Percentiles rank a stretch among this genome's conserved stretches.
Evolutionary conservation across 2,797 vertebrate genomes (phyloP).

Genomic region (Coranthus polyacanthus): DNA sequence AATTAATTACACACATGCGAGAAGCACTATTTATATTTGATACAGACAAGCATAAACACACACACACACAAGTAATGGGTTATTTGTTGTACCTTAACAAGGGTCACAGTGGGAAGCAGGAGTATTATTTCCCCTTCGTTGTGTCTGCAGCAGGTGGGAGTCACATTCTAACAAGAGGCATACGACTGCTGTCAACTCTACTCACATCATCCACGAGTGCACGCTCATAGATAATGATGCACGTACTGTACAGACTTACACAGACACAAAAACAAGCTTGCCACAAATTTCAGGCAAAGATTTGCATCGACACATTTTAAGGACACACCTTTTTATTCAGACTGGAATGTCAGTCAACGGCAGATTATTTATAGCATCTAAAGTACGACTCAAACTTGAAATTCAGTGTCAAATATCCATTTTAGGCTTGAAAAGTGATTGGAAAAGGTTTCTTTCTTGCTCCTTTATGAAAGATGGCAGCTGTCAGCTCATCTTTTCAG

Average conservation of each 20-base stretch:
- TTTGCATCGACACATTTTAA: too few species aligned
- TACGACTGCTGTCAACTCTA: slow-evolving; percentile 28
- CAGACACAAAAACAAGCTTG: slow-evolving; percentile 4
- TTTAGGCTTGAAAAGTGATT: neutral
- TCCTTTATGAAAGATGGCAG: neutral
- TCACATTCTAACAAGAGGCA: slow-evolving; percentile 32
- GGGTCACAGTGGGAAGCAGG: slow-evolving; percentile 26
- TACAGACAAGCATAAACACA: neutral
- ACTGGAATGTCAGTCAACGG: too few species aligned
- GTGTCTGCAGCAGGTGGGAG: slow-evolving; percentile 35
- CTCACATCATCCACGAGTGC: slow-evolving; percentile 21
- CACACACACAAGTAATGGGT: neutral
- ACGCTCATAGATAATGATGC: too few species aligned
- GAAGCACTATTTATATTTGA: slow-evolving; percentile 1
- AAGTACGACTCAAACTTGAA: neutral
- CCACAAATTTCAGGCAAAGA: too few species aligned
- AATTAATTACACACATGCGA: too few species aligned
- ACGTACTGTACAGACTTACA: slow-evolving; percentile 4
- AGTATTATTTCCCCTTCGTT: slow-evolving; percentile 8
- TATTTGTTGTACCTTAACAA: slow-evolving; percentile 26
- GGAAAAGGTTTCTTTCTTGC: neutral
- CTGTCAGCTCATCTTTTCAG: neutral
- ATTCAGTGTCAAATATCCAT: neutral
- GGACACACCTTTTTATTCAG: too few species aligned
- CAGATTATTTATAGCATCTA: neutral